Percentiles rank a stretch among this genome's conserved stretches.
Evolutionary conservation across 2,113 vertebrate genomes (phyloP).

Genomic region (Falcunculus frontatus): DNA sequence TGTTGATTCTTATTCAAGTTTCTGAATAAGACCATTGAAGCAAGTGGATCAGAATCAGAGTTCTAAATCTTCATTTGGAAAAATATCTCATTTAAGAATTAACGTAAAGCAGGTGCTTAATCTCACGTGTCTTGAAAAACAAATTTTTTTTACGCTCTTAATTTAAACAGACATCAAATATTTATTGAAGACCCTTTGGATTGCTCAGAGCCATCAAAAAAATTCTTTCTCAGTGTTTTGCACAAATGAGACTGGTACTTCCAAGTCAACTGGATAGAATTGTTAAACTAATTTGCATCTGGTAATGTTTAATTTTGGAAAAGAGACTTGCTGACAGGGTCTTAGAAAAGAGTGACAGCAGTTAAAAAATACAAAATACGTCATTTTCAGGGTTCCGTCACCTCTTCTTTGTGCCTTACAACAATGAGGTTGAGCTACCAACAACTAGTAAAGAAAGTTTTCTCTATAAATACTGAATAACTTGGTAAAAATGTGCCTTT

Average conservation of each 20-base stretch:
- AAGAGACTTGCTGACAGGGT: neutral
- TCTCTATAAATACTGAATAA: neutral
- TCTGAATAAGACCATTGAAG: neutral
- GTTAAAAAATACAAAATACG: neutral
- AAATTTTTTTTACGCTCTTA: neutral
- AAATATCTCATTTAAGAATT: neutral
- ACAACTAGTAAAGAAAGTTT: neutral
- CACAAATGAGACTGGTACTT: neutral
- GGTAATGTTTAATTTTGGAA: neutral
- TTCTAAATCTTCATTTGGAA: neutral
- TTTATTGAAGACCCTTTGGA: neutral
- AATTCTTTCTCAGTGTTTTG: neutral
- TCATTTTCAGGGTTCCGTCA: neutral
- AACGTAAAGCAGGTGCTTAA: neutral
- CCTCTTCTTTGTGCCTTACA: neutral
- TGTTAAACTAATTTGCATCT: neutral
- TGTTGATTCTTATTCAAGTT: neutral
- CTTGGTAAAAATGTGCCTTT: neutral
- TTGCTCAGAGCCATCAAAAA: neutral
- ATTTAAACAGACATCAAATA: neutral
- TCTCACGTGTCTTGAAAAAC: neutral
- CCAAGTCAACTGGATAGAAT: neutral
- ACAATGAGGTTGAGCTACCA: neutral
- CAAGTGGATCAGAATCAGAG: neutral
- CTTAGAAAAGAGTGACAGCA: neutral